A percentile compares a stretch with the other conserved stretches of the same genome.
Conservation (phyloP, 2,113 vertebrate species). For the Cyprinus carpio region DNA sequence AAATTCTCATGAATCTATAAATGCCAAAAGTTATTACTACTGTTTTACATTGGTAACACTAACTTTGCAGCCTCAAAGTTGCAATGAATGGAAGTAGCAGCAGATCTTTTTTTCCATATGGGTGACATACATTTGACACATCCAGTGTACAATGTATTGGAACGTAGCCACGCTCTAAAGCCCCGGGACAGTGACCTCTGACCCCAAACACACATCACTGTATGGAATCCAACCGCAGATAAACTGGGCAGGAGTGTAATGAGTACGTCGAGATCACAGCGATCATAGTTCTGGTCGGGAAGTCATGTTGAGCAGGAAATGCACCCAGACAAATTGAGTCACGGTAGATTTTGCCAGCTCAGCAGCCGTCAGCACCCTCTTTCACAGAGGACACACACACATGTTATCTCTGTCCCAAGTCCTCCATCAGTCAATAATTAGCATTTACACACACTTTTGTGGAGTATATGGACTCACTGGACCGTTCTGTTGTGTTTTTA, state of each 20-base stretch:
- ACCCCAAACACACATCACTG: no score
- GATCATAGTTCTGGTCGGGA: background rate
- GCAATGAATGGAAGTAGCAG: no score
- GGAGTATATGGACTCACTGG: background rate
- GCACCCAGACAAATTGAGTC: background rate
- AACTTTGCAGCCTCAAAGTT: no score
- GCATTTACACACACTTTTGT: background rate
- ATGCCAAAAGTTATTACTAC: no score
- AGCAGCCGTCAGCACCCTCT: background rate
- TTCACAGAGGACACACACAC: background rate
- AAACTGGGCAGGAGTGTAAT: background rate
- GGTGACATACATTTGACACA: background rate
- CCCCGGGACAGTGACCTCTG: background rate
- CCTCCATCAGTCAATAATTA: background rate
- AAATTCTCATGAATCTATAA: no score
- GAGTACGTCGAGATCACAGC: background rate
- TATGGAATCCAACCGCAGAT: no score
- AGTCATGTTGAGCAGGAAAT: constrained; percentile 7
- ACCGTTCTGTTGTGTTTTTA: background rate
- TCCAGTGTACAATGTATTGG: background rate
- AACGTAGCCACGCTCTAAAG: background rate
- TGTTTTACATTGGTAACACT: no score
- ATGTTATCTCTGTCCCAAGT: constrained; percentile 11
- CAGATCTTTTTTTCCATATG: background rate
- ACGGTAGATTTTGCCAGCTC: constrained; percentile 3